Conservation (phyloP, 2,888 invertebrate genomes). For the Diachrysia chrysitis region DNA sequence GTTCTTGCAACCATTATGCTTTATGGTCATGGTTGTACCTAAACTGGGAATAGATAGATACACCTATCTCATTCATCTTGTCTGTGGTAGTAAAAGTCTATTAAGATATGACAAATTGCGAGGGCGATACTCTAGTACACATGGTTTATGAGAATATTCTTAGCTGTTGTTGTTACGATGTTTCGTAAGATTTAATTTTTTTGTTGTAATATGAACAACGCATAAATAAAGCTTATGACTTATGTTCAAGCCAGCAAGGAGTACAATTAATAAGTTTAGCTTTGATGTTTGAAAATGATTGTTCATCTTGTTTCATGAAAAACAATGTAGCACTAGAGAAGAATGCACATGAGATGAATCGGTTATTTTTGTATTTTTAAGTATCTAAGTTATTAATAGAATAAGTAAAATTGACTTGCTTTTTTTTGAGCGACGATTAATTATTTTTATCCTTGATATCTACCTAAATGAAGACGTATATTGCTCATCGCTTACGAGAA, state of each 20-base stretch:
- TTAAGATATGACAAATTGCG: not conserved
- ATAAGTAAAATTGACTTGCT: not conserved
- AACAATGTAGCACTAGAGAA: slow-evolving; percentile 15
- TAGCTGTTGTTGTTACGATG: too few relatives aligned
- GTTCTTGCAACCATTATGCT: not conserved
- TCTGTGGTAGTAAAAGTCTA: too few relatives aligned
- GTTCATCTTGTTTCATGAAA: slow-evolving; percentile 25
- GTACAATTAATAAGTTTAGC: not conserved
- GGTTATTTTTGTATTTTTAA: slow-evolving; percentile 6
- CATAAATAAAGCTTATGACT: too few relatives aligned
- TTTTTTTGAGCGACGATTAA: not conserved
- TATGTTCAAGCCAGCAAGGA: too few relatives aligned
- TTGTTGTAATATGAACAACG: too few relatives aligned
- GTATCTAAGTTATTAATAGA: slow-evolving; percentile 11
- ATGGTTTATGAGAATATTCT: not conserved
- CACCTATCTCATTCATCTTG: too few relatives aligned
- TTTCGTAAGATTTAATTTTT: too few relatives aligned
- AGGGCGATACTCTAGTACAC: not conserved
- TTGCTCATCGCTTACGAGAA: too few relatives aligned
- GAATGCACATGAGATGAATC: slow-evolving; percentile 5
- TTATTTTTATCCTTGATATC: not conserved
- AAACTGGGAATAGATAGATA: too few relatives aligned
- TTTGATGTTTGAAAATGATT: slow-evolving; percentile 35
- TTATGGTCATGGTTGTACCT: not conserved
- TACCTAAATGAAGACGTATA: not conserved